Evolutionary conservation across 2,888 invertebrate genomes (phyloP), one percentile per base, ranked within the genome.

Genomic region (Phalangium opilio): DNA sequence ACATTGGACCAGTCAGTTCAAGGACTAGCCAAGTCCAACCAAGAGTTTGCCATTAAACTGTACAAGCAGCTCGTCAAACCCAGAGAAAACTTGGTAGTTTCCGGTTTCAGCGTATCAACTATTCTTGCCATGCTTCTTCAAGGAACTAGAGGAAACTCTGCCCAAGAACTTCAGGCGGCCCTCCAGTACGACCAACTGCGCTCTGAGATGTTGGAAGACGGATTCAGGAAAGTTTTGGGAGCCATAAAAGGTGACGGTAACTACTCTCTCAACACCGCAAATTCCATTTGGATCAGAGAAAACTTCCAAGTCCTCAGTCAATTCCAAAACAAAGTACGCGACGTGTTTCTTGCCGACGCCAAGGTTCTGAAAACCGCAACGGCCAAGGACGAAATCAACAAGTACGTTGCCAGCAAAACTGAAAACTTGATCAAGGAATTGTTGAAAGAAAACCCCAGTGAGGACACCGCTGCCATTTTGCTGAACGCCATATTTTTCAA

Each of bases 61-160:
- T 34, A n/a, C 14, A 2, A 34, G 14, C 35, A 34, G 5, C 2
- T 34, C 12, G n/a, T 14, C n/a, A 34, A 34, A 5, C n/a, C 12
- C 14, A n/a, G n/a, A n/a, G 52, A 50, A 19, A 73, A 73, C 51
- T 49, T 67, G 5, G 68, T 73, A 17, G 47, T 70, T 18, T 73
- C 73, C 0, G 73, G 73, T 1, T 64, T 67, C 47, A 72, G 72
- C 1, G 63, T 73, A 1, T 64, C 69, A 0, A 65, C 66, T 2
- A 55, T 70, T 3, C 57, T 73, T 33, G 65, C 70, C 1, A 61
- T 73, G 17, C 58, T 74, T 19, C 70, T 71, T 54, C 70, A 72
- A 52, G 73, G 72, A 1, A 63, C 72, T 0, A 45, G 55, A 2
- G 70, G 68, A 1, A 52, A 52, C 2, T 63, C 70, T n/a, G 35